Percentiles rank a stretch among this genome's conserved stretches.
Evolutionary conservation across 2,113 vertebrate species (phyloP).

Genomic region (Noctilio leporinus): DNA sequence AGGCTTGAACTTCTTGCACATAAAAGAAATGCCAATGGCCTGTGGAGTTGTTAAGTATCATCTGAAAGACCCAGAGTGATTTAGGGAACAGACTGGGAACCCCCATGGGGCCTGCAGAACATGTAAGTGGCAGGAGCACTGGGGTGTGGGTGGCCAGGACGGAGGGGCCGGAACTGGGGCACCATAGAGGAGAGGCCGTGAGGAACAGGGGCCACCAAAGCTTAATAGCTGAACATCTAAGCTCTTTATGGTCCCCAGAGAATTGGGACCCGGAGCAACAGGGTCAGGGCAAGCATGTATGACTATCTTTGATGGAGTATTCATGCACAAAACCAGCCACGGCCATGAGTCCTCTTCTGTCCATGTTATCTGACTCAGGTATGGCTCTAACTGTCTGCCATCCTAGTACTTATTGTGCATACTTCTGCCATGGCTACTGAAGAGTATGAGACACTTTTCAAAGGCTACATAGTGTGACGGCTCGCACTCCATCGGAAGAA

Average conservation of each 20-base stretch:
- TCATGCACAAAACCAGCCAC: rapidly evolving
- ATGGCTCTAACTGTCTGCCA: rapidly evolving
- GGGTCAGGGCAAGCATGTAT: rapidly evolving
- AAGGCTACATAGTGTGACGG: not conserved
- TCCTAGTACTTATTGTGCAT: rapidly evolving
- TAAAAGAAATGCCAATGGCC: not conserved
- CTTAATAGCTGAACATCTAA: not conserved
- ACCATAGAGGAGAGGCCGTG: rapidly evolving
- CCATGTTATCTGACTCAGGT: too few relatives aligned
- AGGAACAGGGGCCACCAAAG: not conserved
- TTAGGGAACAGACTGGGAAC: not conserved
- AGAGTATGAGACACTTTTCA: not conserved
- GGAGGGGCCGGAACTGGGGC: not conserved
- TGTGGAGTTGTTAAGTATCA: not conserved
- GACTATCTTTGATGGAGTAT: not conserved
- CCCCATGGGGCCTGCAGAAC: not conserved
- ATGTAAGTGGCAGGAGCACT: too few relatives aligned
- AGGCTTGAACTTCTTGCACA: not conserved
- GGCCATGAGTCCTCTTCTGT: too few relatives aligned
- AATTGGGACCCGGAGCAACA: not conserved
- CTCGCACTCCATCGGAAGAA: not conserved
- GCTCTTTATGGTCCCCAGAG: not conserved
- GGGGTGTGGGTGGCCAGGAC: not conserved
- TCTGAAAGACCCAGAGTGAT: not conserved
- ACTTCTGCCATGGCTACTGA: not conserved